A percentile compares a stretch with the other conserved stretches of the same genome.
These are phyloP conservation scores for Carpatolechia fugitivella DNA, from an alignment of 2,888 invertebrate genomes.

Conservation along the genomic window DNA sequence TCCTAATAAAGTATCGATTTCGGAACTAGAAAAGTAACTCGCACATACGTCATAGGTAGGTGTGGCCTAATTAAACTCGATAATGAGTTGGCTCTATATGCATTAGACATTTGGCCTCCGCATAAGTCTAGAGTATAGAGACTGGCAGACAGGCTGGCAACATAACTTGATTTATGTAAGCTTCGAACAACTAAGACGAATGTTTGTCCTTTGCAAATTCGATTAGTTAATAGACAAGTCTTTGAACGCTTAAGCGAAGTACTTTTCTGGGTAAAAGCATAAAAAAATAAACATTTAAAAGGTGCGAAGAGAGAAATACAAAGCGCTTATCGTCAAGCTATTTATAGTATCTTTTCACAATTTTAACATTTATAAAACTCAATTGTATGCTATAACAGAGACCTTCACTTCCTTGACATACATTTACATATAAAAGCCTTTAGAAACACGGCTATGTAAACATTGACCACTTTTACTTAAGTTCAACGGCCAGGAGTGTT, in stretches of 20 bases:
- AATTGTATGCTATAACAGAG: not conserved
- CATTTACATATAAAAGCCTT: not conserved
- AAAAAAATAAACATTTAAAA: too few species aligned
- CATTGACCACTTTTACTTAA: conserved; percentile 7
- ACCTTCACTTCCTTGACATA: not conserved
- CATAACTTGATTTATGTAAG: not conserved
- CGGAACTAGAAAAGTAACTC: not conserved
- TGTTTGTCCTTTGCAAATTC: conserved; percentile 4
- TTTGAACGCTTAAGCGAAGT: too few species aligned
- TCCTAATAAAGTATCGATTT: not conserved
- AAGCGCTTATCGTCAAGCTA: too few species aligned
- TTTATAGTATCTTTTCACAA: too few species aligned
- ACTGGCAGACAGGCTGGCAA: conserved; percentile 5
- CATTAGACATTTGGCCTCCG: not conserved
- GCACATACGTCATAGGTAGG: not conserved
- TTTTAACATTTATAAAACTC: not conserved
- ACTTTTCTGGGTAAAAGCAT: too few species aligned
- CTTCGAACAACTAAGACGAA: not conserved
- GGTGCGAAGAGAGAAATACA: too few species aligned
- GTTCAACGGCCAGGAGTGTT: conserved; percentile 3
- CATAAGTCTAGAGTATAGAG: conserved; percentile 5
- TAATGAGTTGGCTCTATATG: conserved; percentile 2
- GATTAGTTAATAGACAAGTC: not conserved
- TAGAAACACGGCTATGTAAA: not conserved
- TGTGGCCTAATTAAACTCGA: not conserved